Evolutionary conservation across 2,113 vertebrate genomes (phyloP).

Genomic region (Antechinus flavipes): DNA sequence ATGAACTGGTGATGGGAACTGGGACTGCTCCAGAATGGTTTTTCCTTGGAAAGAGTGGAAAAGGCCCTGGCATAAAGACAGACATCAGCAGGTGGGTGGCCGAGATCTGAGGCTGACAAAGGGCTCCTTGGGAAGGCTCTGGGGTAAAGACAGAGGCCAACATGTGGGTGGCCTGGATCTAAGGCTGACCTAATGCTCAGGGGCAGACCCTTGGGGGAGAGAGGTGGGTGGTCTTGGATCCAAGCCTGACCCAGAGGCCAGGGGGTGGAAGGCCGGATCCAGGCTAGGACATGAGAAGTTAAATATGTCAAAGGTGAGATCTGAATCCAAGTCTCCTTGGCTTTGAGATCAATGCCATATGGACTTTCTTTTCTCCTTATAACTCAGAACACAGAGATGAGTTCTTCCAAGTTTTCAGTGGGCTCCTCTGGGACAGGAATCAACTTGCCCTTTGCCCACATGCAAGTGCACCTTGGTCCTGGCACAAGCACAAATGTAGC

Average conservation of each 20-base stretch:
- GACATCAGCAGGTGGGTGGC: neutral
- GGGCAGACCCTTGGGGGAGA: neutral
- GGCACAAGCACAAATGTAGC: neutral
- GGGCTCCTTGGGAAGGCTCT: neutral
- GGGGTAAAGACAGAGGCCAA: neutral
- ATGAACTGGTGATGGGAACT: neutral
- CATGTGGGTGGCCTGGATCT: neutral
- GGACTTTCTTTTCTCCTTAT: neutral
- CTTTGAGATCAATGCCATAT: neutral
- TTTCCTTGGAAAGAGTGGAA: neutral
- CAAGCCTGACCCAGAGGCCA: neutral
- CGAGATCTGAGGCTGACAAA: neutral
- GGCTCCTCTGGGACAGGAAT: neutral
- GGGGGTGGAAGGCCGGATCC: neutral
- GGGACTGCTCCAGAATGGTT: neutral
- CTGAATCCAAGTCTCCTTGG: neutral
- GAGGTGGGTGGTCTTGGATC: neutral
- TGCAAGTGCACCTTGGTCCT: neutral
- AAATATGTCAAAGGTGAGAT: neutral
- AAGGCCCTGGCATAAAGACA: neutral
- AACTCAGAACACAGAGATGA: neutral
- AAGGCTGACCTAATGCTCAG: neutral
- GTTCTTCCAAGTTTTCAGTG: neutral
- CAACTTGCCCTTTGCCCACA: neutral
- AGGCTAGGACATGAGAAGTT: neutral